A percentile compares a stretch with the other conserved stretches of the same genome.
Conservation (phyloP, 2,113 vertebrate genomes). For the Caloenas nicobarica region DNA sequence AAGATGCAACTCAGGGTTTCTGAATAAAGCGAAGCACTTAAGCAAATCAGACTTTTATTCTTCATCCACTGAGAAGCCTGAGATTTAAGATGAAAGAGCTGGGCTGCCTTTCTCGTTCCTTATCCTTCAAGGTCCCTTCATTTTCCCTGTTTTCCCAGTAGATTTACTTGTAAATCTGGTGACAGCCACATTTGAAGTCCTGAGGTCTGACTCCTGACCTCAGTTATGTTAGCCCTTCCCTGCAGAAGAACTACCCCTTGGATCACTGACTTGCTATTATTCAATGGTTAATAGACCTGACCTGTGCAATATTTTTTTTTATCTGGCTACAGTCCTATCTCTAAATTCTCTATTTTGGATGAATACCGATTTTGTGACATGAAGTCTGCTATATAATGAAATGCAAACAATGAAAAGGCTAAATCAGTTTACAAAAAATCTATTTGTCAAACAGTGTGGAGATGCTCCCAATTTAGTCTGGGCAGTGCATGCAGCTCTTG, state of each 20-base stretch:
- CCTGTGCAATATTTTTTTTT: slow-evolving; percentile 71
- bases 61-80: background rate
- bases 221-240: slow-evolving; percentile 55
- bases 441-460: slow-evolving; percentile 79
- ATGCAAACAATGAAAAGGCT: slow-evolving; percentile 79
- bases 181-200: slow-evolving; percentile 45
- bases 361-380: slow-evolving; percentile 79
- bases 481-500: slow-evolving; percentile 66
- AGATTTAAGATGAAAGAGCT: slow-evolving; percentile 48
- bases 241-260: slow-evolving; percentile 59
- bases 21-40: slow-evolving; percentile 29
- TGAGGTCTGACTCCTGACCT: slow-evolving; percentile 68
- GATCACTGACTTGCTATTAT: slow-evolving; percentile 75
- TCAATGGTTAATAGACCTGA: slow-evolving; percentile 75
- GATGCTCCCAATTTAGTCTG: slow-evolving; percentile 73
- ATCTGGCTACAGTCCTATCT: slow-evolving; percentile 72
- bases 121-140: slow-evolving; percentile 1
- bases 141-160: slow-evolving; percentile 57
- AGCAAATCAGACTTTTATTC: slow-evolving; percentile 30
- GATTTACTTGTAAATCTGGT: slow-evolving; percentile 65
- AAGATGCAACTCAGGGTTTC: slow-evolving; percentile 13
- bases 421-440: slow-evolving; percentile 81
- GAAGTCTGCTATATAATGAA: slow-evolving; percentile 77
- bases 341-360: slow-evolving; percentile 79
- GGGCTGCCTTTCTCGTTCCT: slow-evolving; percentile 32